Evolutionary conservation across 2,797 vertebrate species (phyloP), one percentile per base, ranked within the genome.

Genomic region (Bryconaethiops microstoma): DNA sequence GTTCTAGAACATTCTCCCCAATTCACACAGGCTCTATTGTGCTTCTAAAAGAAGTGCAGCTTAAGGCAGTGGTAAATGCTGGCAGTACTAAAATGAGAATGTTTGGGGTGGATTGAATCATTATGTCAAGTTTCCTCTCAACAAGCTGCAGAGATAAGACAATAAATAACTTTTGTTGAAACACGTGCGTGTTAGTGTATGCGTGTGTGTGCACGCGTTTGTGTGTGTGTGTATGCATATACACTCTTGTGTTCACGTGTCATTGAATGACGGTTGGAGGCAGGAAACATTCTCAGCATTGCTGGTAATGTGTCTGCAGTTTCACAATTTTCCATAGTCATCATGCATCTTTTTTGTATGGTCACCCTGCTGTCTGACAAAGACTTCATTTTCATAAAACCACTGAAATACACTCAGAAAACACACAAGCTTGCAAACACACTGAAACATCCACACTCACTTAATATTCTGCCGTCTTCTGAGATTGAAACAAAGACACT

Each of bases 401-500:
- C 42, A 81, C n/a, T 48, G 4, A 16, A 16, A 52, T 25, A 39
- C 42, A n/a, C 52, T 7, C 40, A 42, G 14, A 52, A 63, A n/a
- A 57, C 35, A 65, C 10, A 76, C 42, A 54, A 5, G 8, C 23
- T 35, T 29, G 14, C 42, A 42, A 65, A 57, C 23, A 19, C 7
- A 68, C n/a, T 19, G 64, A 40, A 17, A 68, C 65, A 69, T 45
- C 2, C 14, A 71, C 68, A 73, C 72, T 64, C 76, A 69, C 59
- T 84, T 82, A 84, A 72, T 75, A 82, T 84, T 84, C 74, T 39
- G 80, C 71, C 74, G 68, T 65, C 64, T 39, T 83, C 71, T 40
- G 59, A 72, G 21, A 42, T 7, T 29, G 59, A 62, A 64, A 82
- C 74, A 77, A 69, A 78, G 12, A 57, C 25, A 3, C 62, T 50